A percentile compares a stretch with the other conserved stretches of the same genome.
Evolutionary conservation across 2,113 vertebrate species (phyloP).

Genomic region (Halichoeres trimaculatus): DNA sequence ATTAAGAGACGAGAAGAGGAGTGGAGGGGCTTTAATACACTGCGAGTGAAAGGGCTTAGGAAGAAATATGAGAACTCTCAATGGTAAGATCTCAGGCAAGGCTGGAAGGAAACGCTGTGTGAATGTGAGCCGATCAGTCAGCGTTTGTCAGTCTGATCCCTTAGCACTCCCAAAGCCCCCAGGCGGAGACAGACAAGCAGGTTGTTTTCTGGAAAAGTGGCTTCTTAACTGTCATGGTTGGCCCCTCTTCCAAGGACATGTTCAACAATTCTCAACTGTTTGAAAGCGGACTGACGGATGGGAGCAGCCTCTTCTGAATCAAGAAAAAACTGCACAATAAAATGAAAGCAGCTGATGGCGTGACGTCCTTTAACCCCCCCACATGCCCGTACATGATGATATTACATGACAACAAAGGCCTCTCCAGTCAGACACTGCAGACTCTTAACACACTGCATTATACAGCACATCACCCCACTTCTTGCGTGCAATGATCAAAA

Average conservation of each 20-base stretch:
- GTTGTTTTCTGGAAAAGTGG: constrained; percentile 72
- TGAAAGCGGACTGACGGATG: constrained; percentile 21
- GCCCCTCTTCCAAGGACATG: constrained; percentile 51
- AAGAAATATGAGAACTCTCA: constrained; percentile 81
- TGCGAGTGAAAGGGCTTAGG: constrained; percentile 79
- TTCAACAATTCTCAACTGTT: constrained; percentile 37
- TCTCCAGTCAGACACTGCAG: constrained; percentile 48
- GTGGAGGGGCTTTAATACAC: constrained; percentile 76
- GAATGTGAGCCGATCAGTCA: constrained; percentile 80
- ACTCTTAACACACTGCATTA: constrained; percentile 58
- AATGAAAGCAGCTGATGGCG: constrained; percentile 22
- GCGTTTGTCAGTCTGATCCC: constrained; percentile 78
- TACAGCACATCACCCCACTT: constrained; percentile 56
- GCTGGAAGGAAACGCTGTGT: constrained; percentile 72
- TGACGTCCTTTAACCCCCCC: constrained; percentile 34
- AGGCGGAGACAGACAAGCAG: constrained; percentile 69
- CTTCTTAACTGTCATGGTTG: constrained; percentile 56
- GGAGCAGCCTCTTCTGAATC: constrained; percentile 34
- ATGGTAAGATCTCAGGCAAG: constrained; percentile 73
- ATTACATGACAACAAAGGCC: constrained; percentile 38
- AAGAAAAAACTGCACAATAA: constrained; percentile 6
- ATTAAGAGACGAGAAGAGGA: constrained; percentile 74
- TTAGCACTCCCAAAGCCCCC: constrained; percentile 70
- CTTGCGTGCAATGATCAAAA: constrained; percentile 66
- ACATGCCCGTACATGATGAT: constrained; percentile 24